Percentiles rank a stretch among this genome's conserved stretches.
These are phyloP conservation scores for Phymanthus crucifer DNA, from an alignment of 92 coral and sea anemone species.

Conservation along the genomic window DNA sequence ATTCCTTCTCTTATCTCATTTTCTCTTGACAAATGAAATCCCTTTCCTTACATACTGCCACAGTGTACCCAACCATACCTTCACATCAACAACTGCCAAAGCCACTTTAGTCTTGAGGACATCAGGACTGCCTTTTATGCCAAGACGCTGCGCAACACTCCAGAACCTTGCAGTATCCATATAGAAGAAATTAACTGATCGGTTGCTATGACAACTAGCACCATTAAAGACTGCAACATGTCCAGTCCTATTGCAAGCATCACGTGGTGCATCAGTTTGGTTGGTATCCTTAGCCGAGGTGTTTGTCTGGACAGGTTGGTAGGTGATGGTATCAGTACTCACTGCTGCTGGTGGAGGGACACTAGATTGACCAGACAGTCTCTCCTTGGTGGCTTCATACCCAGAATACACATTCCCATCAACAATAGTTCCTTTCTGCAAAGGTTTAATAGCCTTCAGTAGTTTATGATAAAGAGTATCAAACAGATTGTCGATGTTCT, in stretches of 20 bases:
- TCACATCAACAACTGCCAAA: constrained; percentile 72
- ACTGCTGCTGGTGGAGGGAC: constrained; percentile 5
- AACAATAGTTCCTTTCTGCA: neutral
- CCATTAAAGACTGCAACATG: constrained; percentile 66
- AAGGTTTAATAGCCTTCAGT: constrained; percentile 37
- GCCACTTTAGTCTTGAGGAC: constrained; percentile 43
- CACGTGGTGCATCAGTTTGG: neutral
- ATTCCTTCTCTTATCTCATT: no score
- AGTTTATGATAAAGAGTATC: constrained; percentile 44
- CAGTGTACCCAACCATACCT: constrained; percentile 46
- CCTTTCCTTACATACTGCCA: neutral
- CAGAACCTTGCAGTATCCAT: constrained; percentile 89
- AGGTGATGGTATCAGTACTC: neutral
- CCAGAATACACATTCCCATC: constrained; percentile 7
- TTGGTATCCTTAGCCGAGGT: neutral
- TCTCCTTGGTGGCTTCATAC: constrained; percentile 2
- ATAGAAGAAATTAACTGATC: constrained; percentile 79
- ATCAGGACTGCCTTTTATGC: constrained; percentile 40
- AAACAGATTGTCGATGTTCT: constrained; percentile 31
- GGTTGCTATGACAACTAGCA: constrained; percentile 94
- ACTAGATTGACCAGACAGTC: neutral
- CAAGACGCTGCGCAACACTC: constrained; percentile 80
- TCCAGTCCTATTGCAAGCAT: constrained; percentile 52
- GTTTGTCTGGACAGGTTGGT: neutral
- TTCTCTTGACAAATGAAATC: neutral